Percentiles rank a stretch among this genome's conserved stretches.
phyloP scores from a whole-genome alignment of 1,140 invertebrate genomes.

The Tetramorium parvispinum region DNA sequence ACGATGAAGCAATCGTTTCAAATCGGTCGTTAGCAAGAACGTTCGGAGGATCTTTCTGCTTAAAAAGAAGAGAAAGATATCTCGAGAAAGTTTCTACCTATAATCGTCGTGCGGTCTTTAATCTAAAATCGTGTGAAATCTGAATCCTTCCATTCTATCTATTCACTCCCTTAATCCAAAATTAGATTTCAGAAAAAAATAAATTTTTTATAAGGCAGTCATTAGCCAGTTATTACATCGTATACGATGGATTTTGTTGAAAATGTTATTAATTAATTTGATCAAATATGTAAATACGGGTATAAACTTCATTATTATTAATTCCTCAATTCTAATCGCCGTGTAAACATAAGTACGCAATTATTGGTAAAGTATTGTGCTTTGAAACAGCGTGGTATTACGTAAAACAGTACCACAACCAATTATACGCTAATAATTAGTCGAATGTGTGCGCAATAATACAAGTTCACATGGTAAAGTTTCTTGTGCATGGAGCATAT shows the following conservation, averaged over 20 bases:
- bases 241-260: neutral
- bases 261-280: constrained; percentile 8
- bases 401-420: constrained; percentile 28
- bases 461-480: constrained; percentile 43
- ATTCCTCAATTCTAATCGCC: constrained; percentile 3
- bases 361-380: constrained; percentile 31
- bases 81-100: constrained; percentile 41
- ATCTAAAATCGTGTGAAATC: constrained; percentile 63
- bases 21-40: constrained; percentile 68
- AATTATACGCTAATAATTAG: constrained; percentile 50
- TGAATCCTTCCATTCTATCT: constrained; percentile 30
- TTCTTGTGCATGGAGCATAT: constrained; percentile 30
- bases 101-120: constrained; percentile 63
- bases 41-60: constrained; percentile 19
- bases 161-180: constrained; percentile 19
- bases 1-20: constrained; percentile 63
- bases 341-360: constrained; percentile 23
- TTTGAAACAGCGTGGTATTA: neutral
- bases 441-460: constrained; percentile 35
- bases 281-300: neutral
- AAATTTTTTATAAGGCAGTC: neutral
- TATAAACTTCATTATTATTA: constrained; percentile 33
- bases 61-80: constrained; percentile 46
- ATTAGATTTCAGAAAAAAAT: constrained; percentile 17
- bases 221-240: neutral